Evolutionary conservation across 2,888 invertebrate species (phyloP), one percentile per base, ranked within the genome.

Genomic region (Carterocephalus palaemon): DNA sequence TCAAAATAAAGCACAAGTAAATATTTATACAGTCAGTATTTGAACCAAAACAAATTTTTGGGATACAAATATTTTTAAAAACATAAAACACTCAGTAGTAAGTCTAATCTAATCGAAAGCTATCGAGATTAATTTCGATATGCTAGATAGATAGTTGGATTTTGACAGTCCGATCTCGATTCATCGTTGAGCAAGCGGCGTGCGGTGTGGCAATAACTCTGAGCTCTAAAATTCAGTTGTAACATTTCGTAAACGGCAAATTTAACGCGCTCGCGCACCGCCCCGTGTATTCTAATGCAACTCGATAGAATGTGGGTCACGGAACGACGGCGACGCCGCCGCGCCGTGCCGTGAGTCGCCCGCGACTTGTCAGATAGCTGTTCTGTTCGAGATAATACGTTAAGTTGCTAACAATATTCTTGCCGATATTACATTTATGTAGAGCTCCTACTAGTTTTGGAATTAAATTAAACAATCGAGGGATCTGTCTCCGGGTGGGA

Each of bases 191-290:
- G 84, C 71, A 84, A 83, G 70, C 70, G 56, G 62, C 62, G 57
- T 51, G 63, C 69, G 56, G 66, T 81, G 80, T 70, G 68, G 83
- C 76, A 81, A 84, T 74, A 68, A 58, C 72, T 67, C 54, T 56
- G 63, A 75, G 76, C 72, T 80, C 78, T 75, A 76, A 82, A 83
- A 84, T 83, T 83, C 73, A 79, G 75, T 78, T 75, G 74, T 78
- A 79, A 76, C 75, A 75, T 84, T 85, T 85, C 79, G 85, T 81
- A 83, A 85, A 83, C 81, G 72, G 76, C 76, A 75, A 83, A 82
- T 80, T 80, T 76, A 79, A 77, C 76, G 75, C 80, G 74, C 74
- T 72, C 70, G 76, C 70, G 74, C 70, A 68, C 76, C 74, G 80
- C 77, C 75, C 74, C 71, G 73, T 75, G 70, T 79, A 81, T 78